Conservation (phyloP, 2,113 vertebrate species). For the Australoheros scitulus region DNA sequence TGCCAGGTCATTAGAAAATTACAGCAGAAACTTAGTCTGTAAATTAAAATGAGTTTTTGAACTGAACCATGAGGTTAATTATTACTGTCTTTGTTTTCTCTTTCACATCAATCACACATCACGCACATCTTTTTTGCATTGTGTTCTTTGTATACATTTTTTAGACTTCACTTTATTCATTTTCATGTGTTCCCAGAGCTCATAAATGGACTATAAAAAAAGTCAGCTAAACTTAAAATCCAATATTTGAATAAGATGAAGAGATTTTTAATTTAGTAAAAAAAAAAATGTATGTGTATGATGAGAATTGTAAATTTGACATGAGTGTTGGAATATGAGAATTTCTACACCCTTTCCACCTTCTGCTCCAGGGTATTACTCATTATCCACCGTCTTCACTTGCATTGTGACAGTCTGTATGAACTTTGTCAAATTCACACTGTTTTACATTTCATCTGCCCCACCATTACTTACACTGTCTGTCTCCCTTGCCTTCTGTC, state of each 20-base stretch:
- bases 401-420: background rate
- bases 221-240: rapidly evolving
- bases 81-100: too few relatives aligned
- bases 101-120: too few relatives aligned
- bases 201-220: background rate
- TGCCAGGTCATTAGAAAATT: too few relatives aligned
- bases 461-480: background rate
- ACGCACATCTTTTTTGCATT: too few relatives aligned
- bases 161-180: background rate
- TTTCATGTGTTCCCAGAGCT: background rate
- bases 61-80: too few relatives aligned
- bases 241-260: background rate
- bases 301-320: background rate
- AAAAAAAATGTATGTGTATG: background rate
- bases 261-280: background rate
- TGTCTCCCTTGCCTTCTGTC: background rate
- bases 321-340: background rate
- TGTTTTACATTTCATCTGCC: constrained; percentile 38
- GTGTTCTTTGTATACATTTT: background rate
- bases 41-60: too few relatives aligned
- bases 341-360: background rate
- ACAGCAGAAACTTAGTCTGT: too few relatives aligned
- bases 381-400: background rate
- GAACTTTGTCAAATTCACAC: constrained; percentile 19
- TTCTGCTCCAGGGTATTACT: background rate